Conservation (phyloP, 64 coral and sea anemone genomes). For the Porites lutea region DNA sequence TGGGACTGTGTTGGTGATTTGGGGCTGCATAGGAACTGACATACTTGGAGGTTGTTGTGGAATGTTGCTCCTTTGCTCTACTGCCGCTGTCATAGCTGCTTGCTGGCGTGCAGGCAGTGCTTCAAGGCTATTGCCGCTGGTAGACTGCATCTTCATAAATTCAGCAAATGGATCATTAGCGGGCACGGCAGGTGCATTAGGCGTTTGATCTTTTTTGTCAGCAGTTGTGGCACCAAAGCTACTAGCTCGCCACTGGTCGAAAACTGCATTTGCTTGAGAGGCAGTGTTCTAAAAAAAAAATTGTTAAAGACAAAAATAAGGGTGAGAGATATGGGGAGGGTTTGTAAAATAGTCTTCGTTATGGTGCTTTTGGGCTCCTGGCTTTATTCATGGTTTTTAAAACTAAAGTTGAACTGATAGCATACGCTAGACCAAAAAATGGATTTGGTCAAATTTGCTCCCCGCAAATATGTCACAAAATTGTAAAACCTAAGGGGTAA, state of each 20-base stretch:
- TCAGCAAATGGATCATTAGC: slow-evolving; percentile 51
- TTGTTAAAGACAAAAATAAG: background rate
- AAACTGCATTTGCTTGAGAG: slow-evolving; percentile 40
- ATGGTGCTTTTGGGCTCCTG: no score
- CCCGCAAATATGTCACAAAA: no score
- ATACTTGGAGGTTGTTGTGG: slow-evolving; percentile 17
- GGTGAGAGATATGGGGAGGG: no score
- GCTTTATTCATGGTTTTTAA: no score
- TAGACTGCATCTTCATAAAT: slow-evolving; percentile 73
- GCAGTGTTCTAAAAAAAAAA: background rate
- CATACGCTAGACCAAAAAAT: no score
- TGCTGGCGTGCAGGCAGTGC: slow-evolving; percentile 1
- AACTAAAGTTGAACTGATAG: no score
- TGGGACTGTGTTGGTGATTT: slow-evolving; percentile 1
- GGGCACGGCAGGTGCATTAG: slow-evolving; percentile 10
- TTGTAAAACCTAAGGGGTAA: no score
- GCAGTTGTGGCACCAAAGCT: slow-evolving; percentile 26
- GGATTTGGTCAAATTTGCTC: no score
- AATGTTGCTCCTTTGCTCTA: slow-evolving; percentile 72
- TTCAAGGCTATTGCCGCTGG: slow-evolving; percentile 5
- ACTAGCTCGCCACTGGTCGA: slow-evolving; percentile 44
- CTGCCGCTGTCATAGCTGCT: slow-evolving; percentile 24
- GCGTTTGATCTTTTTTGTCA: slow-evolving; percentile 60
- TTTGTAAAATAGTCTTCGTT: no score
- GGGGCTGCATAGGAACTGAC: slow-evolving; percentile 15